Evolutionary conservation across 2,113 vertebrate genomes (phyloP).

Genomic region (Hyperoodon ampullatus): DNA sequence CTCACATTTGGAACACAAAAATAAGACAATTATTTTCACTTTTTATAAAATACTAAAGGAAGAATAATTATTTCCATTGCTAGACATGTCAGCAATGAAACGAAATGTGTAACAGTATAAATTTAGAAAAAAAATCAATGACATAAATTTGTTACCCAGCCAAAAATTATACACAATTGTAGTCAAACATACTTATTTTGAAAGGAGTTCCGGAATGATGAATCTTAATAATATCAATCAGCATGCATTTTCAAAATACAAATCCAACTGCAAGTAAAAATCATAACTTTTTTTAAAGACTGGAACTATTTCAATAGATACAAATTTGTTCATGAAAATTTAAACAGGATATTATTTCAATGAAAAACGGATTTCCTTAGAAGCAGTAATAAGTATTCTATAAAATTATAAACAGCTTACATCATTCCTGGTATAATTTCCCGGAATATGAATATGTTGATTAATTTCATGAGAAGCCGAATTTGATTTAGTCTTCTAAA

Average conservation of each 20-base stretch:
- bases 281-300: conserved; percentile 71
- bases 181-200: conserved; percentile 62
- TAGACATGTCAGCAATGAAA: conserved; percentile 57
- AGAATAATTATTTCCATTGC: conserved; percentile 58
- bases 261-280: conserved; percentile 79
- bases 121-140: conserved; percentile 48
- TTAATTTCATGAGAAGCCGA: conserved; percentile 75
- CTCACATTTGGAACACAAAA: conserved; percentile 22
- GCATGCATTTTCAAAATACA: conserved; percentile 73
- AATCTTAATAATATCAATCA: conserved; percentile 81
- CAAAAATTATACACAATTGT: conserved; percentile 69
- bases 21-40: conserved; percentile 45
- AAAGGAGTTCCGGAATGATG: conserved; percentile 72
- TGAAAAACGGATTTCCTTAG: conserved; percentile 65
- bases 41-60: conserved; percentile 58
- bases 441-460: conserved; percentile 77
- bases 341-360: conserved; percentile 81
- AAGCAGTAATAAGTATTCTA: conserved; percentile 71
- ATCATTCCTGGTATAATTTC: conserved; percentile 79
- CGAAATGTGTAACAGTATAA: conserved; percentile 57
- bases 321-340: conserved; percentile 81
- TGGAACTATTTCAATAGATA: conserved; percentile 79
- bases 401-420: conserved; percentile 76
- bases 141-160: conserved; percentile 57
- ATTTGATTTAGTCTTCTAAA: conserved; percentile 79